A percentile compares a stretch with the other conserved stretches of the same genome.
Conservation (phyloP, 2,888 invertebrate genomes). For the Ennomos quercinarius region DNA sequence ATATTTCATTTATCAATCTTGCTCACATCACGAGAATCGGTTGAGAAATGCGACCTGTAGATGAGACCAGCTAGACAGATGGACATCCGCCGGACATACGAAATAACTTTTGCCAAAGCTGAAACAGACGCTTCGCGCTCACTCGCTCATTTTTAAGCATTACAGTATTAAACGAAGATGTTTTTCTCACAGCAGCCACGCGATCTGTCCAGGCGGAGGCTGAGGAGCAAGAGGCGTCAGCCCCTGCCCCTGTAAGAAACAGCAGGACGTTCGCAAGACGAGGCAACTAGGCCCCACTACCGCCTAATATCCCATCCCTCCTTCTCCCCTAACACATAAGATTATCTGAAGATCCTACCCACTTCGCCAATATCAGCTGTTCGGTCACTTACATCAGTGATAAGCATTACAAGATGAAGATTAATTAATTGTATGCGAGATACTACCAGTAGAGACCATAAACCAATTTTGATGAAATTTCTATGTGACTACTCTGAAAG, state of each 20-base stretch:
- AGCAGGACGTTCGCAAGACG: slow-evolving; percentile 68
- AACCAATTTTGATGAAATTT: too few relatives aligned
- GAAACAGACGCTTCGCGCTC: too few relatives aligned
- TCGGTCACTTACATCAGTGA: not conserved
- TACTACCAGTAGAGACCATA: not conserved
- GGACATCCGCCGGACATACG: too few relatives aligned
- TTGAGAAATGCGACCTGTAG: too few relatives aligned
- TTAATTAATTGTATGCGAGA: not conserved
- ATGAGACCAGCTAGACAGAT: too few relatives aligned
- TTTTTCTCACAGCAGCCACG: slow-evolving; percentile 59
- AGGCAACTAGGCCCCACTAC: slow-evolving; percentile 53
- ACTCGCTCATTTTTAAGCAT: too few relatives aligned
- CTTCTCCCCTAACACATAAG: slow-evolving; percentile 23
- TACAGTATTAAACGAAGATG: not conserved
- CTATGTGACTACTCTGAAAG: too few relatives aligned
- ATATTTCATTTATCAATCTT: too few relatives aligned
- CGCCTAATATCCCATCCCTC: slow-evolving; percentile 30
- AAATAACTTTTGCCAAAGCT: too few relatives aligned
- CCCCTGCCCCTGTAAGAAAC: slow-evolving; percentile 56
- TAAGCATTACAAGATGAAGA: not conserved
- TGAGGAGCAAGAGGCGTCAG: slow-evolving; percentile 64
- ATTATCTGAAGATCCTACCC: not conserved
- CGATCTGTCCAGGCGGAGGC: slow-evolving; percentile 67
- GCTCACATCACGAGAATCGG: too few relatives aligned
- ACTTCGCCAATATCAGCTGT: not conserved